Base-by-base conservation (phyloP, 2,113 vertebrate genomes). In the Solea solea region DNA sequence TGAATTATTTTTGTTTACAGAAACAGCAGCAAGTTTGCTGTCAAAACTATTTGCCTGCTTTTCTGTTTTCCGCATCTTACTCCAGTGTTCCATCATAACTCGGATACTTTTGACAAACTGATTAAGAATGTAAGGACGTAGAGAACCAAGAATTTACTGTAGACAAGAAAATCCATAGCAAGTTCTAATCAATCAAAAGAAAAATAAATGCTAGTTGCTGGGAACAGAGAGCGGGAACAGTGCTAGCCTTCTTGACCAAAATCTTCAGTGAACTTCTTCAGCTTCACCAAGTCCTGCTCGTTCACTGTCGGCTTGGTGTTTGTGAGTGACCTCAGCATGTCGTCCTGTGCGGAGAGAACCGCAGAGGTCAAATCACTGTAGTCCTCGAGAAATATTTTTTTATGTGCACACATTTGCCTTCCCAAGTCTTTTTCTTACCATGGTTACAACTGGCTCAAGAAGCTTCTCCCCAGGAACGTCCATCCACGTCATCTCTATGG, bases 201-300 rank as follows among this genome's bases (percentile, higher is more conserved):
- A 59, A 40, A 53, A 6, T 45, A 64, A 11, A 1, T 3, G 6
- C 39, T 27, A n/a, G 16, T 16, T 51, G n/a, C 58, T 52, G 59
- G n/a, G n/a, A n/a, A n/a, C n/a, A n/a, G n/a, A n/a, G n/a, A 58
- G 5, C 11, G 12, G 5, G 15, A n/a, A 8, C 8, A 7, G 89
- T 72, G 66, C 95, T 92, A 98, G 76, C 96, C 96, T 85, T 98
- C 96, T 82, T 98, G 97, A 78, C 97, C 97, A 90, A 98, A 98
- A 74, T 98, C 97, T 72, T 97, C 93, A 50, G 96, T 97, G 84
- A 98, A 98, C 91, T 97, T 96, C 93, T 90, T 94, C 56, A 99
- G 86, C 76, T 98, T 97, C 54, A 93, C 83, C 89, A 98, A 69
- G 86, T 98, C 97, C 1, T 96, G 87, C 27, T 96, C 95, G 13